A percentile compares a stretch with the other conserved stretches of the same genome.
These are phyloP conservation scores for Leptura quadrifasciata DNA, from an alignment of 2,888 invertebrate species.

Conservation along the genomic window DNA sequence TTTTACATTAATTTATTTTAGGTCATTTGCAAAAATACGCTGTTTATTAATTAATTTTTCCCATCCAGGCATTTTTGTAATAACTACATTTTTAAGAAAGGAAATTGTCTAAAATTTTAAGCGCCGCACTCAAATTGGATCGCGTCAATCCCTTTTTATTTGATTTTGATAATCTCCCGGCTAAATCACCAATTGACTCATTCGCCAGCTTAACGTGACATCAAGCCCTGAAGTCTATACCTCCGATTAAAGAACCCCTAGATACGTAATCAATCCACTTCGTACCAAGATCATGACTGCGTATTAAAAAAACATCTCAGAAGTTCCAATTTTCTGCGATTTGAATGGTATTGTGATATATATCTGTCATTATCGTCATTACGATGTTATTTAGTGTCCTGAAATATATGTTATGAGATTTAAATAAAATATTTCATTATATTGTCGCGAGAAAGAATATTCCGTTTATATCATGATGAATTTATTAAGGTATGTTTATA, in stretches of 20 bases:
- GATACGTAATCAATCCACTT: no score
- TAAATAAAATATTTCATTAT: no score
- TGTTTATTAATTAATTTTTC: no score
- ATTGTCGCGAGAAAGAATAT: no score
- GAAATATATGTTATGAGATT: no score
- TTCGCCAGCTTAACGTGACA: background rate
- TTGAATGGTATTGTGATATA: background rate
- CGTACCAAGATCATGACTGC: background rate
- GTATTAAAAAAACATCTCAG: background rate
- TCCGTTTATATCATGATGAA: no score
- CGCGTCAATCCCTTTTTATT: background rate
- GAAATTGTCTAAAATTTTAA: background rate
- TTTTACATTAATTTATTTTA: no score
- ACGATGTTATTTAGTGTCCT: no score
- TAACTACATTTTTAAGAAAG: no score
- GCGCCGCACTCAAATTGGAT: background rate
- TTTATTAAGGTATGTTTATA: no score
- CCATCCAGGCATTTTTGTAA: no score
- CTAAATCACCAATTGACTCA: background rate
- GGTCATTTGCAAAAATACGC: no score
- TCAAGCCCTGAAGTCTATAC: background rate
- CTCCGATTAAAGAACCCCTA: background rate
- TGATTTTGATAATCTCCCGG: background rate
- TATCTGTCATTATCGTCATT: background rate
- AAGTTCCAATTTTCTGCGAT: background rate